Evolutionary conservation across 2,797 vertebrate species (phyloP).

Genomic region (Chelon labrosus): DNA sequence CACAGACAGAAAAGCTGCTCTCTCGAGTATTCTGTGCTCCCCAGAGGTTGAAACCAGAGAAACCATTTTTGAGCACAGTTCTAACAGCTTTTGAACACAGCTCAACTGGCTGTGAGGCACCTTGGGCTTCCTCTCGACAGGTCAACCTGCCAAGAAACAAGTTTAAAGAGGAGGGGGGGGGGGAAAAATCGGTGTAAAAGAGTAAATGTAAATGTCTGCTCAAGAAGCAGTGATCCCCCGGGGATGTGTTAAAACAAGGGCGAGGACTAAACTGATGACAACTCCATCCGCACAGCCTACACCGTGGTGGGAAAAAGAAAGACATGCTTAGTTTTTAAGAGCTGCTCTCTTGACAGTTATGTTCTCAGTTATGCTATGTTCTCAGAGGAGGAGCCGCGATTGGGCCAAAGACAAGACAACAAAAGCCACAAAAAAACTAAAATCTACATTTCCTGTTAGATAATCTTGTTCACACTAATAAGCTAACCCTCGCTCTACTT

Average conservation of each 20-base stretch:
- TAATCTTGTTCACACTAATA: too few relatives aligned
- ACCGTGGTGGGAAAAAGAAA: constrained; percentile 45
- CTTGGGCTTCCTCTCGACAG: constrained; percentile 66
- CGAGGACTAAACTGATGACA: constrained; percentile 81
- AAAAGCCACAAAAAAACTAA: too few relatives aligned
- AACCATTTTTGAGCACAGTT: constrained; percentile 62
- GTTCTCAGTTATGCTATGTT: constrained; percentile 3
- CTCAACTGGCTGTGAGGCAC: constrained; percentile 68
- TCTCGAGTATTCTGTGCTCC: constrained; percentile 58
- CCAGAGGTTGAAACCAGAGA: constrained; percentile 67
- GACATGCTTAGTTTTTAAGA: constrained; percentile 60
- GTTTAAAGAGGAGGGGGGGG: constrained; percentile 54
- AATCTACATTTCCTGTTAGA: too few relatives aligned
- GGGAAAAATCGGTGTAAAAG: constrained; percentile 45
- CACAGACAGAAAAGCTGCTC: constrained; percentile 28
- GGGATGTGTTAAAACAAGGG: constrained; percentile 81
- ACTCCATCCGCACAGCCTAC: constrained; percentile 60
- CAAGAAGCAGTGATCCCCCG: constrained; percentile 67
- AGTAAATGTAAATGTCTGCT: constrained; percentile 78
- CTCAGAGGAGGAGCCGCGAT: constrained; percentile 14
- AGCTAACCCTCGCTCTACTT: too few relatives aligned
- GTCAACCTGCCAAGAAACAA: constrained; percentile 78
- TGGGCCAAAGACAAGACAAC: not conserved
- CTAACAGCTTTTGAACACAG: constrained; percentile 70
- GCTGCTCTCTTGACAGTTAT: constrained; percentile 63